A percentile compares a stretch with the other conserved stretches of the same genome.
Evolutionary conservation across 2,113 vertebrate genomes (phyloP).

Genomic region (Alosa alosa): DNA sequence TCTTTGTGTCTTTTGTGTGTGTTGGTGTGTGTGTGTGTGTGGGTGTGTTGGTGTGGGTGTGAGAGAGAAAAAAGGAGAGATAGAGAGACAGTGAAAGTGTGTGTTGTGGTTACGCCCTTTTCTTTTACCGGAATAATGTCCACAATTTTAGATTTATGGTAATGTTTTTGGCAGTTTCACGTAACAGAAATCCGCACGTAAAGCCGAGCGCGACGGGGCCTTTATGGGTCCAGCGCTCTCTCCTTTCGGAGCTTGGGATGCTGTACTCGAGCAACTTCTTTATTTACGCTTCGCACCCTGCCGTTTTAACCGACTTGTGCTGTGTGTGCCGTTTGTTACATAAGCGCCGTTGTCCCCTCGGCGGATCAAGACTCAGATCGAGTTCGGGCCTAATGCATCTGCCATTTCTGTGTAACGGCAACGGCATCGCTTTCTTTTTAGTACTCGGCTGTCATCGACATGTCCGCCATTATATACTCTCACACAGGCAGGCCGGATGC

Average conservation of each 20-base stretch:
- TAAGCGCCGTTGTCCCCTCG: neutral
- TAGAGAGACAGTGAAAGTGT: neutral
- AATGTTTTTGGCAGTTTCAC: constrained; percentile 25
- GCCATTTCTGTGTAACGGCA: constrained; percentile 35
- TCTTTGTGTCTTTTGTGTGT: constrained; percentile 18
- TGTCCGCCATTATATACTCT: constrained; percentile 54
- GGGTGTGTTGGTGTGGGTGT: constrained; percentile 4
- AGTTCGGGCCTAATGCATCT: neutral
- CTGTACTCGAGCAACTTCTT: constrained; percentile 20
- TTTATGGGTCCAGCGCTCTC: neutral
- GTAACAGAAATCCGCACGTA: neutral
- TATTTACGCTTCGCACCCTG: constrained; percentile 27
- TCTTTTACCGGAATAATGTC: constrained; percentile 44
- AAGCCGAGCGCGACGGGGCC: constrained; percentile 20
- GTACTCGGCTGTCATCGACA: constrained; percentile 41
- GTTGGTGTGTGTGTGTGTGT: constrained; percentile 14
- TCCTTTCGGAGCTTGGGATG: neutral
- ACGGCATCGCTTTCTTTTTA: constrained; percentile 37
- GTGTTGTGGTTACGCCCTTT: constrained; percentile 25
- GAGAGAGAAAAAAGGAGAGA: constrained; percentile 14
- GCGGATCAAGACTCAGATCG: neutral
- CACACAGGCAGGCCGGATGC: constrained; percentile 45
- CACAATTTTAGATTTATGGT: constrained; percentile 36
- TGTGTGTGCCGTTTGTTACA: neutral
- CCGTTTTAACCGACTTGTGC: neutral